Conservation (phyloP, 64 coral and sea anemone genomes). For the Trachythela sp. region DNA sequence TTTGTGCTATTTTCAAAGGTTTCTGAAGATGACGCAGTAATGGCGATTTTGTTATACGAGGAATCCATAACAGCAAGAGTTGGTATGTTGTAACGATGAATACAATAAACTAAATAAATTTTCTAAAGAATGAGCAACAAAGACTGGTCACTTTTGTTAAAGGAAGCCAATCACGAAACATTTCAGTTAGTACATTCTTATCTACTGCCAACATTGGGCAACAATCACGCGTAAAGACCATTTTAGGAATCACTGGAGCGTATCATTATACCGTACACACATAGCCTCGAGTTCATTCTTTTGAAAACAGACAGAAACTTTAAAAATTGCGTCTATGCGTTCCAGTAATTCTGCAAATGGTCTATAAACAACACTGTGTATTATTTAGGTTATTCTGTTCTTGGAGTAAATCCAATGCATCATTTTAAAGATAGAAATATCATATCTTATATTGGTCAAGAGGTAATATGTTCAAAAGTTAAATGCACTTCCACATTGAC, state of each 20-base stretch:
- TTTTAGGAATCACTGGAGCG: too few species aligned
- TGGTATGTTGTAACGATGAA: not conserved
- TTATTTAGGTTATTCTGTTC: not conserved
- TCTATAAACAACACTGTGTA: not conserved
- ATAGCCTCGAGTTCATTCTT: too few species aligned
- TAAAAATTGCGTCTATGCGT: too few species aligned
- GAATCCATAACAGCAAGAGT: not conserved
- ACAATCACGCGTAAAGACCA: not conserved
- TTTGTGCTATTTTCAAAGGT: not conserved
- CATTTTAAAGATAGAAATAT: slow-evolving; percentile 15
- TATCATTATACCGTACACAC: too few species aligned
- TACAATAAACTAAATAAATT: not conserved
- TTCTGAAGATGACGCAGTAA: slow-evolving; percentile 3
- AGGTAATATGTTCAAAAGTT: not conserved
- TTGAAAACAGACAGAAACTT: too few species aligned
- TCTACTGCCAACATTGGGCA: too few species aligned
- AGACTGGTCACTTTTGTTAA: too few species aligned
- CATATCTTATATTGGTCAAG: not conserved
- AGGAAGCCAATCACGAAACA: too few species aligned
- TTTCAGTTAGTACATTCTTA: too few species aligned
- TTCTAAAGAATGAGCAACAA: too few species aligned
- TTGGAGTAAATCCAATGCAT: not conserved
- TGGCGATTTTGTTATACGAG: slow-evolving; percentile 19
- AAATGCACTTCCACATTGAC: not conserved
- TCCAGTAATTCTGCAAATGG: too few species aligned